Conservation (phyloP, 2,888 invertebrate genomes). For the Thymelicus lineola region DNA sequence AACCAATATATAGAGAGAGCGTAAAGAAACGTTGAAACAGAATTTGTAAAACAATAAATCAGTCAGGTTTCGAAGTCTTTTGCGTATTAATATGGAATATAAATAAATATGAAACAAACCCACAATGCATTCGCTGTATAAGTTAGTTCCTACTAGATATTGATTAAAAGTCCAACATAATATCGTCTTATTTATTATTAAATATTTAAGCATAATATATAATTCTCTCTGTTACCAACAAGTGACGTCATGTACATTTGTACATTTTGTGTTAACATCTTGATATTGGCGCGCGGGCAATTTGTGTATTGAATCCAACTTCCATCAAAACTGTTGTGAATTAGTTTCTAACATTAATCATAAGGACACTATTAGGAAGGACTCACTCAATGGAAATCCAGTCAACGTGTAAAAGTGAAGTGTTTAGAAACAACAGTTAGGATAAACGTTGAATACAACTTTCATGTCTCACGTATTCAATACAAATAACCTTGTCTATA, state of each 20-base stretch:
- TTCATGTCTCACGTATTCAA: conserved; percentile 41
- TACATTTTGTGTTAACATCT: conserved; percentile 56
- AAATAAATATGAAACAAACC: conserved; percentile 30
- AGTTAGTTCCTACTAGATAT: conserved; percentile 50
- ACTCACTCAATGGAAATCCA: neutral
- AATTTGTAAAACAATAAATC: conserved; percentile 28
- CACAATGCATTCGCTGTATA: conserved; percentile 53
- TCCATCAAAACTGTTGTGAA: conserved; percentile 14
- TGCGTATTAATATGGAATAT: conserved; percentile 13
- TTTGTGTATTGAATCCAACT: conserved; percentile 46
- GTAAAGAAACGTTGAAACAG: conserved; percentile 14
- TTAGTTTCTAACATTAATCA: neutral
- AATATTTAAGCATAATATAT: conserved; percentile 57
- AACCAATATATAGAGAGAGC: conserved; percentile 29
- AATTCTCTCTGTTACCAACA: conserved; percentile 45
- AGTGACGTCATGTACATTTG: conserved; percentile 58
- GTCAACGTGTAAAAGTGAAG: neutral
- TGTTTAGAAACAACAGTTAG: neutral
- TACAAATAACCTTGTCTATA: conserved; percentile 45
- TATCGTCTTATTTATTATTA: conserved; percentile 66
- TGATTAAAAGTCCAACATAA: conserved; percentile 62
- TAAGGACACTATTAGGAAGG: neutral
- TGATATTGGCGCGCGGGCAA: conserved; percentile 49
- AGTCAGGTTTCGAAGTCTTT: conserved; percentile 33
- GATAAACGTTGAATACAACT: conserved; percentile 7